Base-by-base conservation (phyloP, 2,888 invertebrate genomes). In the Itoplectis maculator region DNA sequence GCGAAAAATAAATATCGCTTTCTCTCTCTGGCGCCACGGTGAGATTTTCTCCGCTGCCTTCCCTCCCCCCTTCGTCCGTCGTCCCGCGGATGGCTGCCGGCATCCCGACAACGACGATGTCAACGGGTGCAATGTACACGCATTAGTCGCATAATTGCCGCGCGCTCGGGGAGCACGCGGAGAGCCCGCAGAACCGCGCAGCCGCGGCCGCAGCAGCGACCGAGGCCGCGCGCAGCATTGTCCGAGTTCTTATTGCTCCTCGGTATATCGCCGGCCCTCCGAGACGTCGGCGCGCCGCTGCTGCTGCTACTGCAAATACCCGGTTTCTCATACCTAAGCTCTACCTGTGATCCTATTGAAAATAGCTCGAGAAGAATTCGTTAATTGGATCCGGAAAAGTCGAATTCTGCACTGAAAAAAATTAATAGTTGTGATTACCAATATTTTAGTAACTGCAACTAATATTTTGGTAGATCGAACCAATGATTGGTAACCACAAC, bases 101-200 rank as follows among this genome's bases (percentile, higher is more conserved):
- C 45, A 76, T 68, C 45, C 11, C 76, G 15, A 76, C 81, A 79
- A 59, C 81, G 74, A 75, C 66, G 80, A 84, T 61, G 81, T 81
- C 75, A 81, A 77, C 81, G 87, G 81, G 86, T 85, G 83, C 76
- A 84, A 82, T 63, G 76, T 83, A 79, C 89, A 87, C 87, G 88
- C 88, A 89, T 89, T 88, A 88, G 88, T 87, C 88, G 89, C 88
- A 88, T 90, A 90, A 90, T 90, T 88, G 88, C 88, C 84, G 68
- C 84, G 68, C 47, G 73, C 73, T 69, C 66, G 61, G 45, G 49
- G 78, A 69, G 29, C 29, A 29, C 29, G 29, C n/a, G n/a, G n/a
- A n/a, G n/a, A n/a, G n/a, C n/a, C n/a, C n/a, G n/a, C n/a, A n/a
- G 29, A 29, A 5, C 29, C 29, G 29, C 29, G 29, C 29, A 5